These are phyloP conservation scores for Brachionus sp. DNA, from an alignment of 1,140 invertebrate species.

Conservation along the genomic window DNA sequence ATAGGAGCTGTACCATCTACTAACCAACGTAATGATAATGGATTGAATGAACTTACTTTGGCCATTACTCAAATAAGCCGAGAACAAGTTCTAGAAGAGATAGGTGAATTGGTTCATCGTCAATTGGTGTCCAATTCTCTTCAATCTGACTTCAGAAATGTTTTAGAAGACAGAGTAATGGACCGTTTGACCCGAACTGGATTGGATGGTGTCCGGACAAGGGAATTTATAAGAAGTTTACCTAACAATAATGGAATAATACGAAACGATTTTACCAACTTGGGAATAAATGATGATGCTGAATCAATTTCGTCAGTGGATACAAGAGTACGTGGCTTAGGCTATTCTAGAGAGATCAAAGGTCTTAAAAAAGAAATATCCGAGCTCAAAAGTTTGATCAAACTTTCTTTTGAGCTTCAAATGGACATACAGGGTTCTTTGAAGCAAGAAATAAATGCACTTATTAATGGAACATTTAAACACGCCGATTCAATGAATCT, in stretches of 20 bases:
- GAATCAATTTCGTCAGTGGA: constrained; percentile 9
- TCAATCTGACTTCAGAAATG: constrained; percentile 50
- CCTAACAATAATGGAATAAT: constrained; percentile 48
- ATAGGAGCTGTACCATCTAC: neutral
- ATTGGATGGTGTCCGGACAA: constrained; percentile 51
- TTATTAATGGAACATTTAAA: neutral
- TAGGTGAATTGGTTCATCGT: constrained; percentile 54
- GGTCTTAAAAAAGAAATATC: constrained; percentile 9
- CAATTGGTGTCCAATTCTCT: constrained; percentile 54
- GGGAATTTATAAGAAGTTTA: constrained; percentile 51
- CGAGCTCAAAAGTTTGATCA: constrained; percentile 52
- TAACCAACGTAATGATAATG: neutral
- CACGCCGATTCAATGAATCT: neutral
- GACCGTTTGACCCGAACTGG: constrained; percentile 48
- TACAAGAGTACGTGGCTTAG: neutral
- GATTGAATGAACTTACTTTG: neutral
- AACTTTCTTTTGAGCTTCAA: constrained; percentile 56
- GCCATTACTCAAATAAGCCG: constrained; percentile 48
- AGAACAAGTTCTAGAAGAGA: constrained; percentile 53
- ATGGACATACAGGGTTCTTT: constrained; percentile 57
- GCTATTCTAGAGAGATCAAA: neutral
- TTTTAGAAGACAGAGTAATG: constrained; percentile 51
- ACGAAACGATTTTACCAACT: constrained; percentile 55
- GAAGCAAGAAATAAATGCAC: constrained; percentile 54
- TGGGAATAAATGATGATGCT: constrained; percentile 48